Evolutionary conservation across 1,140 invertebrate genomes (phyloP), one percentile per base, ranked within the genome.

Genomic region (Ceratina australensis): DNA sequence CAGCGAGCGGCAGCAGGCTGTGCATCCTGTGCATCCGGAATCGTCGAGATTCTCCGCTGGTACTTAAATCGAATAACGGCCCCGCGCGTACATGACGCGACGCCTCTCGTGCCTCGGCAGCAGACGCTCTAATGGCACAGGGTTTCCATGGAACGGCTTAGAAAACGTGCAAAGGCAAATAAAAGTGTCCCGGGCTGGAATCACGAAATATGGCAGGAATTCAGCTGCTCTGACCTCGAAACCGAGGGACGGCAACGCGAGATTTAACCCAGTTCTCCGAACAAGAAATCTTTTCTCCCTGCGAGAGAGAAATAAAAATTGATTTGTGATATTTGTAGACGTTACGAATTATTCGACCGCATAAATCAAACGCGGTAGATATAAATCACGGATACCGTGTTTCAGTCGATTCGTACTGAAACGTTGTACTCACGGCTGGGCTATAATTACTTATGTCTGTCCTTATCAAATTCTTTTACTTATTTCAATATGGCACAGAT

Each of bases 21-120:
- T 69, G 85, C 78, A 75, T 81, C 66, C 75, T 22, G 24, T 63
- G 71, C 74, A 78, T 80, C 79, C 82, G 78, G 79, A 79, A 84
- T 82, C 79, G 26, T 20, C 72, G 65, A 69, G 68, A 69, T 73
- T 73, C 63, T 22, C 33, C 33, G 33, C 33, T 42, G 61, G 52
- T 13, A 24, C 60, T 60, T 66, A 80, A 80, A 84, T 80, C 61
- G 72, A 66, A 76, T 80, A 83, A 72, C 47, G 73, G 72, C 59
- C n/a, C n/a, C 33, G 33, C 33, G 33, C 33, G 28, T 33, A 33
- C 28, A 42, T 42, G 10, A 42, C 33, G 7, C 33, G 33, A 16
- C 42, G 57, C 18, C 24, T 50, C 28, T 61, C 57, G 4, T 26
- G 1, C 56, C 0, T 8, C 16, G 1, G 1, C 12, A 20, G 56